Evolutionary conservation across 2,888 invertebrate genomes (phyloP).

Genomic region (Clitarchus hookeri): DNA sequence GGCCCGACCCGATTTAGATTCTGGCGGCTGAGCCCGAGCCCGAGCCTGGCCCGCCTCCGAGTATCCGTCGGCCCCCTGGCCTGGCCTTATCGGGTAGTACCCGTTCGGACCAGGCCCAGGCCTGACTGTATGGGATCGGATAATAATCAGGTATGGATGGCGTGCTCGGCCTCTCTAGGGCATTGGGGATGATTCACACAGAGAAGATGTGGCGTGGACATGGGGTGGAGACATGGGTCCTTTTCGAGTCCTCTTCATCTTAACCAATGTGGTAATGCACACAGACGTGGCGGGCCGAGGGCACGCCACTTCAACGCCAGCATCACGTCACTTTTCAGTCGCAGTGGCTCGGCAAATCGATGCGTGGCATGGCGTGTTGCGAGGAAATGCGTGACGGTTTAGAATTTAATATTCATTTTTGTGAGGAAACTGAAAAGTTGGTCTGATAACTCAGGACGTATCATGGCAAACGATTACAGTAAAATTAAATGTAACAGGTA

Average conservation of each 20-base stretch:
- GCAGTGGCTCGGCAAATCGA: background rate
- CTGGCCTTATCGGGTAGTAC: no score
- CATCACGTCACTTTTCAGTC: background rate
- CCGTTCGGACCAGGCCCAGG: no score
- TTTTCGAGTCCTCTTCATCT: background rate
- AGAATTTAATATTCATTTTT: background rate
- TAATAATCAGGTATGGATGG: no score
- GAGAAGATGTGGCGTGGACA: background rate
- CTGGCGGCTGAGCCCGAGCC: no score
- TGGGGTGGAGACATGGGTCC: background rate
- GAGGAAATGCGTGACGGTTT: background rate
- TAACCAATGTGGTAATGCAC: background rate
- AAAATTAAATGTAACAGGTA: background rate
- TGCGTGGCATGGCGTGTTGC: background rate
- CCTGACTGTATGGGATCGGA: no score
- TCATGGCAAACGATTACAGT: slow-evolving; percentile 3
- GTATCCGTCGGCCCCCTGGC: no score
- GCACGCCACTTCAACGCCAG: background rate
- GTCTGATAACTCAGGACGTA: background rate
- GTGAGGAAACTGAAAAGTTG: background rate
- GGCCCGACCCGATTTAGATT: no score
- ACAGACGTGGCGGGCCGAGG: background rate
- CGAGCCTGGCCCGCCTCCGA: no score
- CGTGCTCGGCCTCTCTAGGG: no score
- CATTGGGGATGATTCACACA: slow-evolving; percentile 24